Conservation (phyloP, 1,140 invertebrate species). For the Phthorimaea operculella region DNA sequence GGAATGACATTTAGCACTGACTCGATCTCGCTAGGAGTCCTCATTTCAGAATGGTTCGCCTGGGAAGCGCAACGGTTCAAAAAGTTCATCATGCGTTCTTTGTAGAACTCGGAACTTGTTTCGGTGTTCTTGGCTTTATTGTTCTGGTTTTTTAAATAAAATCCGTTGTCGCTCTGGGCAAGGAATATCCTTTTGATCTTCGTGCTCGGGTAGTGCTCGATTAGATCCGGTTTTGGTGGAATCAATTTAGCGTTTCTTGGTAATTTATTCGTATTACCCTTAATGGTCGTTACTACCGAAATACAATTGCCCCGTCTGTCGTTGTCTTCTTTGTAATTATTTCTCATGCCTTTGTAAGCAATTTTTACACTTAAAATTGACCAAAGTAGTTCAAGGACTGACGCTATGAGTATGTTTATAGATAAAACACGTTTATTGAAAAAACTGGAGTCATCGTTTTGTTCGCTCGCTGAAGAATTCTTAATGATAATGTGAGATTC, state of each 20-base stretch:
- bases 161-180: conserved; percentile 61
- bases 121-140: conserved; percentile 54
- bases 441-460: conserved; percentile 30
- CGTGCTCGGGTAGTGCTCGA: conserved; percentile 66
- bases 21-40: conserved; percentile 44
- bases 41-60: conserved; percentile 45
- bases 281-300: conserved; percentile 64
- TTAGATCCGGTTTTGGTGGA: conserved; percentile 60
- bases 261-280: conserved; percentile 60
- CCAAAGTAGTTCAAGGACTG: conserved; percentile 70
- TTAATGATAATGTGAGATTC: conserved; percentile 49
- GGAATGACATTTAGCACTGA: conserved; percentile 39
- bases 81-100: conserved; percentile 65
- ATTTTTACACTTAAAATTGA: conserved; percentile 70
- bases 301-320: conserved; percentile 57
- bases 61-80: conserved; percentile 53
- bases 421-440: conserved; percentile 62
- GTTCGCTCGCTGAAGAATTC: conserved; percentile 22
- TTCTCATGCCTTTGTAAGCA: conserved; percentile 71
- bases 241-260: conserved; percentile 58
- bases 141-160: conserved; percentile 64
- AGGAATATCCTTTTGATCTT: conserved; percentile 68
- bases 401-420: conserved; percentile 71
- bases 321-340: conserved; percentile 68
- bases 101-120: conserved; percentile 63